Evolutionary conservation across 2,113 vertebrate genomes (phyloP), one percentile per base, ranked within the genome.

Genomic region (Chamaetylas fuelleborni): DNA sequence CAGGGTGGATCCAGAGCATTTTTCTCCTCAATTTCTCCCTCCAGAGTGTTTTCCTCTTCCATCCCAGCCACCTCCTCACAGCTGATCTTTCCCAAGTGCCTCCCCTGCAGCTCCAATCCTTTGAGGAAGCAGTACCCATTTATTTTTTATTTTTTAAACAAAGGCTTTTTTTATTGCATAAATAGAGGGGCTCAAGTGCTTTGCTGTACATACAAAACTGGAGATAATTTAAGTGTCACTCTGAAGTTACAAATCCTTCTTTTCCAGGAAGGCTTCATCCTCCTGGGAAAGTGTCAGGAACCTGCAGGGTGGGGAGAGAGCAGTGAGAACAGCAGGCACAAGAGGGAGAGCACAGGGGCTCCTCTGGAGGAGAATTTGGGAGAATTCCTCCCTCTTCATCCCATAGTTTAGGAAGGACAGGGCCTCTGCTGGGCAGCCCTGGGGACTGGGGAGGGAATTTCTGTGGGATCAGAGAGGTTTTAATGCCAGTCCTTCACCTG

Each of bases 121-220:
- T 65, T 6, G 13, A 91, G 50, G 23, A 86, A 76, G 71, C 43
- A 89, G 50, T 47, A 64, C 65, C 14, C 77, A 31, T 76, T 40
- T 40, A 13, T 40, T 40, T 40, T 9, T 61, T 3, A 11, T 26
- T 42, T 53, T 53, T 62, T 72, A 56, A 33, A 76, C 54, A 92
- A 96, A 95, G 11, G 10, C 28, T 18, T 50, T 58, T 58, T 97
- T 97, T 90, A 96, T 93, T 96, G 71, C 82, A 95, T 50, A 94
- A 97, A 93, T 82, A 91, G 58, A 78, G 43, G 50, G 50, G 71
- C 71, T 94, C 61, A 51, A 61, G n/a, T 38, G 67, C 90, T 86
- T 81, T 45, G 36, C 72, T 80, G 84, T 53, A 23, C 8, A 3
- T 29, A 70, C 4, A 58, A 81, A 92, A 89, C 16, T 2, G 26